Percentiles rank a stretch among this genome's conserved stretches.
These are phyloP conservation scores for Decapterus maruadsi DNA, from an alignment of 2,797 vertebrate genomes.

Conservation along the genomic window DNA sequence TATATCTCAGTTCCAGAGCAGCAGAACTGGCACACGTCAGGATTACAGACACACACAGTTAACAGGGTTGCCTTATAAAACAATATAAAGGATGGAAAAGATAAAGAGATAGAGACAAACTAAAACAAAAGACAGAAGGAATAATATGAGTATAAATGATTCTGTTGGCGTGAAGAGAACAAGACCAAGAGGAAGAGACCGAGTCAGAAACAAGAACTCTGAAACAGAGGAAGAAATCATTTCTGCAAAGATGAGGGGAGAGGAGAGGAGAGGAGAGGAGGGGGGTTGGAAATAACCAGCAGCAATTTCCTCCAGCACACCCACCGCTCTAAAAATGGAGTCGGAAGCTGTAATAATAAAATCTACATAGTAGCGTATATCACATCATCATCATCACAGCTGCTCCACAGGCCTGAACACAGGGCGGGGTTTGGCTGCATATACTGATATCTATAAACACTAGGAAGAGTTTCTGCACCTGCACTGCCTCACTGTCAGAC, in stretches of 20 bases:
- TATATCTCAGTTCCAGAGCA: slow-evolving; percentile 24
- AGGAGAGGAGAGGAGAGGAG: no score
- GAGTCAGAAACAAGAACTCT: background rate
- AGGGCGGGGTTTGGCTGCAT: no score
- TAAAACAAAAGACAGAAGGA: background rate
- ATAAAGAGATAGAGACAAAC: background rate
- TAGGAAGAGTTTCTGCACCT: slow-evolving; percentile 4
- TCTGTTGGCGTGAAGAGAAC: background rate
- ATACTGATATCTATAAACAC: slow-evolving; percentile 8
- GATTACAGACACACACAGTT: background rate
- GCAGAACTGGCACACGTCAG: slow-evolving; percentile 15
- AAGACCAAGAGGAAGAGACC: background rate
- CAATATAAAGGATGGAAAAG: background rate
- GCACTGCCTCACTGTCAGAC: background rate
- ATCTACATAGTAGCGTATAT: slow-evolving; percentile 29
- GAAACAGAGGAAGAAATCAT: background rate
- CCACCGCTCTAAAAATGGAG: slow-evolving; percentile 24
- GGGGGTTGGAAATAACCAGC: slow-evolving; percentile 19
- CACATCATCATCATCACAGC: slow-evolving; percentile 34
- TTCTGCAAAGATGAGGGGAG: background rate
- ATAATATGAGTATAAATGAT: background rate
- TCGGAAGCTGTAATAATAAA: slow-evolving; percentile 40
- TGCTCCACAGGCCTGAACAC: slow-evolving; percentile 34
- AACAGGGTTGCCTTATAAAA: slow-evolving; percentile 3
- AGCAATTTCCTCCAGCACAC: slow-evolving; percentile 27